A percentile compares a stretch with the other conserved stretches of the same genome.
Conservation (phyloP, 1,140 invertebrate genomes). For the Drosophila azteca region DNA sequence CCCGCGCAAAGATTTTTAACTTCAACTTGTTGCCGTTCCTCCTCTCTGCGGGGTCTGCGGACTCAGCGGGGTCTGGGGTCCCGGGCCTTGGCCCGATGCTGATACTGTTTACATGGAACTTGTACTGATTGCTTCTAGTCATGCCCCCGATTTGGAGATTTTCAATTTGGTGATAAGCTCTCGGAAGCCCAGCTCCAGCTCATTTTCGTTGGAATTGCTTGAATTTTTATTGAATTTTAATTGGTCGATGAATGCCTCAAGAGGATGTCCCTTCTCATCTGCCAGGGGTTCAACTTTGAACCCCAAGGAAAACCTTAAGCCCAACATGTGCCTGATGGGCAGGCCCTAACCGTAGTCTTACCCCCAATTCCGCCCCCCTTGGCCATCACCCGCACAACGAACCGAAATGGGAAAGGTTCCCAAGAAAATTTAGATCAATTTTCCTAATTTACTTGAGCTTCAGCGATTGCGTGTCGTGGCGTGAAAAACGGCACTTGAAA, state of each 20-base stretch:
- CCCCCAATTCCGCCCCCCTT: no score
- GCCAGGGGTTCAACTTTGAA: not conserved
- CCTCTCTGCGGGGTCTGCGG: constrained; percentile 8
- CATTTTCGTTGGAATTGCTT: constrained; percentile 76
- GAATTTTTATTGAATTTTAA: constrained; percentile 80
- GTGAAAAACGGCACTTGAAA: constrained; percentile 80
- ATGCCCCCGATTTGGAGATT: constrained; percentile 78
- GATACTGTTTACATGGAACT: constrained; percentile 83
- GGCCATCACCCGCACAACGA: not conserved
- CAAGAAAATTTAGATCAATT: constrained; percentile 83
- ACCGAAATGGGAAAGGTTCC: constrained; percentile 67
- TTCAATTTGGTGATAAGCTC: constrained; percentile 69
- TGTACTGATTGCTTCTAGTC: constrained; percentile 83
- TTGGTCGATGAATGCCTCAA: constrained; percentile 45
- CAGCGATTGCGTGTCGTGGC: constrained; percentile 80
- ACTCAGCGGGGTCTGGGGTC: not conserved
- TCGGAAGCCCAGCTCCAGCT: constrained; percentile 8
- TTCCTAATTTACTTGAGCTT: constrained; percentile 79
- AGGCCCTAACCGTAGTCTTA: not conserved
- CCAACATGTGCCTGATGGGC: constrained; percentile 19
- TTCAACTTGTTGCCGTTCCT: constrained; percentile 43
- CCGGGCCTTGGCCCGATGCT: constrained; percentile 26
- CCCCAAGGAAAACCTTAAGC: no score
- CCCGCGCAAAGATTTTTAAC: constrained; percentile 75
- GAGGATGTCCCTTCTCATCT: constrained; percentile 1